phyloP scores from a whole-genome alignment of 2,797 vertebrate genomes.

The Clarias platycephalus region DNA sequence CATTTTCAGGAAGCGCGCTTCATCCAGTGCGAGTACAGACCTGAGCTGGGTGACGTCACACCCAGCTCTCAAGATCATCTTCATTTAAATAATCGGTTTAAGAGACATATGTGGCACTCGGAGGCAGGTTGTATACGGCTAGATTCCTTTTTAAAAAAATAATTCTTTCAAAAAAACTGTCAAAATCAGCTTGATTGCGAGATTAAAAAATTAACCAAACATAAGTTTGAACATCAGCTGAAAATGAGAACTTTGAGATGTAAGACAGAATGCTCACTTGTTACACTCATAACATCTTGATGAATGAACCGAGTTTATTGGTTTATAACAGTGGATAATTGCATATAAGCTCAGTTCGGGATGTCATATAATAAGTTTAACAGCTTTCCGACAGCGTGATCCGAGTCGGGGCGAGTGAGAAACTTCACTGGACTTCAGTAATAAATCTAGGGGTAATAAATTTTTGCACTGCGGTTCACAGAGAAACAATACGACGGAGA shows the following conservation, averaged over 20 bases:
- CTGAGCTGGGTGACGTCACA: neutral
- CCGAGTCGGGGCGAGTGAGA: neutral
- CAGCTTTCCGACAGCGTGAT: neutral
- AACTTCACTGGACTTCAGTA: neutral
- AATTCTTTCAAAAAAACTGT: neutral
- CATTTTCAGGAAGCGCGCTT: neutral
- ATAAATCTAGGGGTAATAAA: neutral
- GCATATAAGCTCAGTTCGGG: neutral
- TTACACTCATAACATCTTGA: neutral
- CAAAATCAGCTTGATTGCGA: neutral
- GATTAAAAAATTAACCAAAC: neutral
- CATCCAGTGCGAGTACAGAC: neutral
- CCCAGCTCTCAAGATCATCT: neutral
- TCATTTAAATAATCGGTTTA: neutral
- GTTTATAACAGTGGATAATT: neutral
- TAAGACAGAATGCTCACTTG: neutral
- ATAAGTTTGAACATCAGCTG: neutral
- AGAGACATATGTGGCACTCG: neutral
- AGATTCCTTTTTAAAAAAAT: neutral
- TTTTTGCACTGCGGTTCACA: neutral
- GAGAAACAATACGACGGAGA: no score
- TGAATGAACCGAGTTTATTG: neutral
- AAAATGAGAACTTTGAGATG: neutral
- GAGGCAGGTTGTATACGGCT: neutral
- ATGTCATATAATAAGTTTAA: neutral